A percentile compares a stretch with the other conserved stretches of the same genome.
These are phyloP conservation scores for Mustela nigripes DNA, from an alignment of 2,113 vertebrate genomes.

Conservation along the genomic window DNA sequence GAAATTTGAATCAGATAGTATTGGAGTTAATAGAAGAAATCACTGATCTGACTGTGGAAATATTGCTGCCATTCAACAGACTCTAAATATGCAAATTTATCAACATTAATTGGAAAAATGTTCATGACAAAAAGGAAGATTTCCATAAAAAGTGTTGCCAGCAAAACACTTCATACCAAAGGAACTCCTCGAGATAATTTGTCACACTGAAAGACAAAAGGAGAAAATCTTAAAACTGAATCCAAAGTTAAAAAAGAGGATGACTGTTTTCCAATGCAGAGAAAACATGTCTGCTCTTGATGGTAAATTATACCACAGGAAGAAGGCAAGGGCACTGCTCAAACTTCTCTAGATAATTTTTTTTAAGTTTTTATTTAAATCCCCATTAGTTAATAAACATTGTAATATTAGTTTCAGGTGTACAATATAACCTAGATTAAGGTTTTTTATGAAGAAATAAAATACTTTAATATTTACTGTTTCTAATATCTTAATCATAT, in stretches of 20 bases:
- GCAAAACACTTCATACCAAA: neutral
- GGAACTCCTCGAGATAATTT: neutral
- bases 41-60: neutral
- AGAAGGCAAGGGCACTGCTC: neutral
- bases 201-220: neutral
- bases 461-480: neutral
- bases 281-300: neutral
- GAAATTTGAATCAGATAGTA: neutral
- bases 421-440: neutral
- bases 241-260: neutral
- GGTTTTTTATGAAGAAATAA: neutral
- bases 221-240: neutral
- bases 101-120: neutral
- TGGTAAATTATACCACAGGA: neutral
- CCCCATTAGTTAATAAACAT: neutral
- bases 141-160: neutral
- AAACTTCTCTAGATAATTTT: neutral
- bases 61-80: neutral
- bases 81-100: neutral
- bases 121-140: neutral
- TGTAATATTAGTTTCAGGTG: neutral
- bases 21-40: neutral
- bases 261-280: neutral
- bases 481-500: neutral
- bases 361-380: neutral